Base-by-base conservation (phyloP, 2,797 vertebrate species). In the Spheniscus humboldti region DNA sequence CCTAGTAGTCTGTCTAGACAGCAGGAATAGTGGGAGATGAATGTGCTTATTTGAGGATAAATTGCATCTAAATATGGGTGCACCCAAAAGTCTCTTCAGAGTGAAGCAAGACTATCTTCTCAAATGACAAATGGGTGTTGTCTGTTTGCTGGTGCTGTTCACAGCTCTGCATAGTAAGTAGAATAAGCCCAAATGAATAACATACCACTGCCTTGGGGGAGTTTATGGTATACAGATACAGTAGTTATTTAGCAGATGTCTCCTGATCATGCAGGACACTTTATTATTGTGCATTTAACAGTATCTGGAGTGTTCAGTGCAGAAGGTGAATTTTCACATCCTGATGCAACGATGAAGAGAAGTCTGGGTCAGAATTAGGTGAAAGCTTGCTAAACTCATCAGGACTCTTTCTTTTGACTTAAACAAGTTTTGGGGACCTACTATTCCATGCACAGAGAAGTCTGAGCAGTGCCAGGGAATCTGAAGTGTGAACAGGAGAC, bases 1-100 rank as follows among this genome's bases (percentile, higher is more conserved):
- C 84, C 64, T 91, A 47, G 62, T 39, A 80, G 59, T 91, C 75
- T 92, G 35, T 93, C 86, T 96, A 94, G 88, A 93, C 73, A 78
- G 72, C 39, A 80, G 86, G 48, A 94, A 62, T 62, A 79, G 71
- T 45, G 55, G 47, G 47, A 93, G 59, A 89, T 67, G 35, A 92
- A 91, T 73, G 33, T 69, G 39, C 57, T 96, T 85, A 33, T 76
- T 69, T 93, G 71, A 85, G 81, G 71, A 86, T 82, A 92, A 92
- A 94, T 76, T 82, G 27, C 48, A 31, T 53, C 63, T 85, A 92
- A 92, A 84, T 62, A 56, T 47, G 77, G 28, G 59, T 88, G 52
- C 84, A 85, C 67, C 28, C 74, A 60, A 56, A 93, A 79, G 24
- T 77, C 48, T 67, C 78, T 41, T 66, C 55, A 48, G 69, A 85